phyloP scores from a whole-genome alignment of 1,140 invertebrate genomes.

The Popillia japonica region DNA sequence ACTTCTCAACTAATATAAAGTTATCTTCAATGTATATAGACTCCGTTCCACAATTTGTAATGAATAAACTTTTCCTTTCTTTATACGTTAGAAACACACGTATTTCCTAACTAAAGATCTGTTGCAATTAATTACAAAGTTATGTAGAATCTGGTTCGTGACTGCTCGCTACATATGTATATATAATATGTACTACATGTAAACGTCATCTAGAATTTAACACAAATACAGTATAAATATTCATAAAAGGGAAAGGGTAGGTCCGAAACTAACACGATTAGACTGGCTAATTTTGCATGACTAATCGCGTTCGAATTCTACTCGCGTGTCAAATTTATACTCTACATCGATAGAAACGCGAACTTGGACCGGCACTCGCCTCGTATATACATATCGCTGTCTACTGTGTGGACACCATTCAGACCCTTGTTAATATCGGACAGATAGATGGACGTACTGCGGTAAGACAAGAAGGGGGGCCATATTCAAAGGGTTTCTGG shows the following conservation, averaged over 20 bases:
- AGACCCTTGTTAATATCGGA: constrained; percentile 33
- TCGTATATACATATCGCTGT: not conserved
- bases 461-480: not conserved
- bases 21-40: not conserved
- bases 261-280: constrained; percentile 23
- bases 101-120: not conserved
- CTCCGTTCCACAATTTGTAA: not conserved
- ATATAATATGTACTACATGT: not conserved
- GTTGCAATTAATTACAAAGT: constrained; percentile 27
- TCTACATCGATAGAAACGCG: constrained; percentile 25
- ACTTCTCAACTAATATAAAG: not conserved
- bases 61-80: constrained; percentile 4
- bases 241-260: constrained; percentile 1
- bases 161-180: not conserved
- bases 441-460: not conserved
- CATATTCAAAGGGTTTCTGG: not conserved
- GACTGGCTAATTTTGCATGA: constrained; percentile 15
- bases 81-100: not conserved
- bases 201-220: not conserved
- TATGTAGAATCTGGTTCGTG: not conserved
- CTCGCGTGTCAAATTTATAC: constrained; percentile 27
- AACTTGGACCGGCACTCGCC: not conserved
- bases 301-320: constrained; percentile 19
- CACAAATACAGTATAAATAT: constrained; percentile 28
- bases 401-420: not conserved